Conservation (phyloP, 2,113 vertebrate species). For the Tragelaphus buxtoni region DNA sequence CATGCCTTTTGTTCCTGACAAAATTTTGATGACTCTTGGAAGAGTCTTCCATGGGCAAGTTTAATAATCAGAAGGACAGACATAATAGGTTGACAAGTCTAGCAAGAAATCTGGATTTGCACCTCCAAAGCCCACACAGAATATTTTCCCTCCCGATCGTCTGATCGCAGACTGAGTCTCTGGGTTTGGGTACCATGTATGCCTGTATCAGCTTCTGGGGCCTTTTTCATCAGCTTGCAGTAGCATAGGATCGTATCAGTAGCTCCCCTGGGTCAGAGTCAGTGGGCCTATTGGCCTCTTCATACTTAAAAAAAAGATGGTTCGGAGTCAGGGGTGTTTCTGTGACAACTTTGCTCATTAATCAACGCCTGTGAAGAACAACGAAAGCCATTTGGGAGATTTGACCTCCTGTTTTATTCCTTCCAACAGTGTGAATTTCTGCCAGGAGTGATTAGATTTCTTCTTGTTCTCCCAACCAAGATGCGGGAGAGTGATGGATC, state of each 20-base stretch:
- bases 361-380: not conserved
- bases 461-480: not conserved
- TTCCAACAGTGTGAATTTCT: not conserved
- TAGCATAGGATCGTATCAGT: not conserved
- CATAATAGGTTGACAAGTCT: not conserved
- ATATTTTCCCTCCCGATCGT: not conserved
- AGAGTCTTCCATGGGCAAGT: not conserved
- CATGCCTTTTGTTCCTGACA: not conserved
- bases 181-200: not conserved
- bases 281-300: not conserved
- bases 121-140: not conserved
- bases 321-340: not conserved
- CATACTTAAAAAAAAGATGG: not conserved
- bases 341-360: not conserved
- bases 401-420: not conserved
- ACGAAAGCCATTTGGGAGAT: not conserved
- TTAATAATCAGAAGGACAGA: not conserved
- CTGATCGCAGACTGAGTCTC: not conserved
- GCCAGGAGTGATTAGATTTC: not conserved
- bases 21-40: not conserved
- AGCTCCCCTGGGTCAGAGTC: not conserved
- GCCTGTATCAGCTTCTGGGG: not conserved
- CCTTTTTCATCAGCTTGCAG: not conserved
- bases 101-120: not conserved
- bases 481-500: not conserved